Percentiles rank a stretch among this genome's conserved stretches.
Conservation (phyloP, 2,113 vertebrate species). For the Sciurus niger region DNA sequence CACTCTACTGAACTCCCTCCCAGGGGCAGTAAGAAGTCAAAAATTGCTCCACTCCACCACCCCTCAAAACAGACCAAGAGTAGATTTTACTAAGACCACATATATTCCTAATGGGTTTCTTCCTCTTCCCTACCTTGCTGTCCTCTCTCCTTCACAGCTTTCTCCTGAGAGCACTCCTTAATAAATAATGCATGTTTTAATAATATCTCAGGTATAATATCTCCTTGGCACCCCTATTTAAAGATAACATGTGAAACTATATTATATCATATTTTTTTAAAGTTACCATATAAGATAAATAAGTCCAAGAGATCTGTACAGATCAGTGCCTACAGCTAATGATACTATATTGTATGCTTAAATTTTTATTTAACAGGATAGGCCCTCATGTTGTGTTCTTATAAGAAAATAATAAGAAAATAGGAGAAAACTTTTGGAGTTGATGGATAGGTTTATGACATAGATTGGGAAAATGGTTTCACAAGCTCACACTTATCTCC, state of each 20-base stretch:
- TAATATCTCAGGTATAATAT: not conserved
- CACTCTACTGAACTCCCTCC: not conserved
- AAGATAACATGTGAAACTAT: conserved; percentile 47
- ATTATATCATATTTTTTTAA: conserved; percentile 39
- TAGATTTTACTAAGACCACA: conserved; percentile 36
- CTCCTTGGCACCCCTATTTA: conserved; percentile 13
- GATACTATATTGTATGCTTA: not conserved
- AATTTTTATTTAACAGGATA: not conserved
- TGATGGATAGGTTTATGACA: not conserved
- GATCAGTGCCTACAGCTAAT: not conserved
- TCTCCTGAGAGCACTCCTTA: conserved; percentile 36
- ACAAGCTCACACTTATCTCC: not conserved
- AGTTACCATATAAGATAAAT: not conserved
- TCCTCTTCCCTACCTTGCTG: conserved; percentile 11
- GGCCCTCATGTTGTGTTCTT: not conserved
- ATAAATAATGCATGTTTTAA: conserved; percentile 15
- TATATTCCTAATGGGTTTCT: not conserved
- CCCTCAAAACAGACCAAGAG: not conserved
- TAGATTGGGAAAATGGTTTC: not conserved
- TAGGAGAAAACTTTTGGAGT: not conserved
- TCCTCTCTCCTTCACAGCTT: not conserved
- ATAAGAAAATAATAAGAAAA: not conserved
- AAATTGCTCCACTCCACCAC: not conserved
- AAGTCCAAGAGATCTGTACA: not conserved
- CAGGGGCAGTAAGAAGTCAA: not conserved